These are phyloP conservation scores for Catalaphyllia jardinei DNA, from an alignment of 64 coral and sea anemone species.

Conservation along the genomic window DNA sequence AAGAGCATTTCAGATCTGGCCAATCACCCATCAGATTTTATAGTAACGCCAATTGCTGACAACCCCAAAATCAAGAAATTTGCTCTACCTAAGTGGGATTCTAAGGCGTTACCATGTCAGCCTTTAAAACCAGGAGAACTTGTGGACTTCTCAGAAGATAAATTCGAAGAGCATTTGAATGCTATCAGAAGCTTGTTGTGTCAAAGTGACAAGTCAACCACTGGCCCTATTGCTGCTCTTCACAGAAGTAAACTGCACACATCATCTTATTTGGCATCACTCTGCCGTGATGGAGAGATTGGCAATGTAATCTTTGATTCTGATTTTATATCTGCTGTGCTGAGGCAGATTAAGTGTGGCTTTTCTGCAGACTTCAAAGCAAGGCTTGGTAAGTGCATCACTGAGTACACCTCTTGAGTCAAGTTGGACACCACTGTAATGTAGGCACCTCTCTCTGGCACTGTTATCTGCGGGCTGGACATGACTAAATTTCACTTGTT, in stretches of 20 bases:
- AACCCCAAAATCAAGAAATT: conserved; percentile 90
- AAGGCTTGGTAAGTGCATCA: conserved; percentile 76
- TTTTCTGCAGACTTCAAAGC: conserved; percentile 96
- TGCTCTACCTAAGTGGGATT: conserved; percentile 76
- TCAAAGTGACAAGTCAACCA: conserved; percentile 50
- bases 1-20: conserved; percentile 49
- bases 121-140: conserved; percentile 85
- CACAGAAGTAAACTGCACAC: conserved; percentile 90
- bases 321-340: conserved; percentile 69
- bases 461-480: no score
- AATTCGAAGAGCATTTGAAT: conserved; percentile 69
- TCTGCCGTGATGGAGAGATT: conserved; percentile 88
- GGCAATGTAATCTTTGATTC: conserved; percentile 86
- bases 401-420: no score
- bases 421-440: no score
- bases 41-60: conserved; percentile 88
- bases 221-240: conserved; percentile 56
- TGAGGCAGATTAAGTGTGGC: conserved; percentile 80
- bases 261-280: conserved; percentile 74
- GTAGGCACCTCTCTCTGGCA: no score
- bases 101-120: conserved; percentile 82
- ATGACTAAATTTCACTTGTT: no score
- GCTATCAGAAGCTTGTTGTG: conserved; percentile 60
- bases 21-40: conserved; percentile 89
- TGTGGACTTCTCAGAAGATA: conserved; percentile 54